A percentile compares a stretch with the other conserved stretches of the same genome.
These are phyloP conservation scores for Marmota monax DNA, from an alignment of 2,113 vertebrate genomes.

Conservation along the genomic window DNA sequence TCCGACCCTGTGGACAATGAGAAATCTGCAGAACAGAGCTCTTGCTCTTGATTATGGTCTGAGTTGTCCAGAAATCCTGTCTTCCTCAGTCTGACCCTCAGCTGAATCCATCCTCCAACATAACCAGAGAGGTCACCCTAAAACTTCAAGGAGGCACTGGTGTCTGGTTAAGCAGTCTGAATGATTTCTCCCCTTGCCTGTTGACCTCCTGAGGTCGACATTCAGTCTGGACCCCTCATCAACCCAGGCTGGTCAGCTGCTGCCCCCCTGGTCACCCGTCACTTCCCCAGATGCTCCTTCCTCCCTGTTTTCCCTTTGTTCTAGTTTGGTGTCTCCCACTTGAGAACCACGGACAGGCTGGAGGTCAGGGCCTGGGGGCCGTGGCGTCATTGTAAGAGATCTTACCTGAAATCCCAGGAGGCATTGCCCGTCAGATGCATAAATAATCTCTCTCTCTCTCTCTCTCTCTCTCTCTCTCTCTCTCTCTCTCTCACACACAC, in stretches of 20 bases:
- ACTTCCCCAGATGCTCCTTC: not conserved
- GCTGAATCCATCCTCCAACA: not conserved
- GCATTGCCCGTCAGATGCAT: not conserved
- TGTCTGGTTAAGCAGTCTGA: not conserved
- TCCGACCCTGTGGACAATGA: not conserved
- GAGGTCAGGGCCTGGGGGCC: not conserved
- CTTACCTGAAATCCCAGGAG: not conserved
- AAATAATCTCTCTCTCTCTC: too few species aligned
- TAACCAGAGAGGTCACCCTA: not conserved
- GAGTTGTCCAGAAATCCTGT: not conserved
- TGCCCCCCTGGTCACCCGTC: not conserved
- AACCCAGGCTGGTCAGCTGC: not conserved
- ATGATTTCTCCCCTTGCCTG: not conserved
- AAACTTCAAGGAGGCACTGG: not conserved
- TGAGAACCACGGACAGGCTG: not conserved
- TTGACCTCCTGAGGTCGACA: not conserved
- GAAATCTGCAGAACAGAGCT: not conserved
- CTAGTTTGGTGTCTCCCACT: not conserved
- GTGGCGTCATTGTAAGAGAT: not conserved
- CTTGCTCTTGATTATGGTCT: not conserved
- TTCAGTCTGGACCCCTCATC: not conserved
- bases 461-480: too few species aligned
- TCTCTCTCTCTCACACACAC: too few species aligned
- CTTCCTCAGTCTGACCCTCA: not conserved
- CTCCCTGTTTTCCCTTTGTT: not conserved